A percentile compares a stretch with the other conserved stretches of the same genome.
Conservation (phyloP, 2,113 vertebrate genomes). For the Myocastor coypus region DNA sequence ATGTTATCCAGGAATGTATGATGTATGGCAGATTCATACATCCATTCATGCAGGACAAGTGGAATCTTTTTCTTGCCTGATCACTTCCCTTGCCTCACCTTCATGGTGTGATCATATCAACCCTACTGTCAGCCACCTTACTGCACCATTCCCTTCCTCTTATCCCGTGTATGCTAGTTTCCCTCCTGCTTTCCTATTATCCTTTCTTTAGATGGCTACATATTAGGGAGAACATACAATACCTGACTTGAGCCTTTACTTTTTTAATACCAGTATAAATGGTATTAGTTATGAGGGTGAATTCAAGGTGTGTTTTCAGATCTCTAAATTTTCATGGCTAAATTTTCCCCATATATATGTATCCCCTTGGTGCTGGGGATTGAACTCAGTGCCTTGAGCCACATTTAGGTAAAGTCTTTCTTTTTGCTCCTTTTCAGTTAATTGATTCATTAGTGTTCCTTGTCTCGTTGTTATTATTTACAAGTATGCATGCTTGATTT, state of each 20-base stretch:
- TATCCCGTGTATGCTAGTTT: background rate
- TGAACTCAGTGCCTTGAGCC: background rate
- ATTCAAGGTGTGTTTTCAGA: background rate
- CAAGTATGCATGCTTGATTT: background rate
- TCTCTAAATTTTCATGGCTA: background rate
- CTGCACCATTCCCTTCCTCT: background rate
- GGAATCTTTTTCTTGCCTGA: background rate
- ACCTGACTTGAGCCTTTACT: background rate
- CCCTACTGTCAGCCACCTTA: background rate
- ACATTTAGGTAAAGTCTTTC: background rate
- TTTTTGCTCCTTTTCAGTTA: background rate
- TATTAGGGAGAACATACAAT: background rate
- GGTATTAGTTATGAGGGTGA: conserved; percentile 18
- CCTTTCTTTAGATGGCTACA: background rate
- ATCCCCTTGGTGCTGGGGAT: too few relatives aligned
- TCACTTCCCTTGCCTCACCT: background rate
- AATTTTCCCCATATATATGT: too few relatives aligned
- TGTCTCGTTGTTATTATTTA: background rate
- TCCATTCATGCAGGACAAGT: background rate
- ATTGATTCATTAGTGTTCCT: conserved; percentile 8
- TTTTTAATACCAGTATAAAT: background rate
- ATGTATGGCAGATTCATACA: background rate
- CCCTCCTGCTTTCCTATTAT: background rate
- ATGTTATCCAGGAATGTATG: background rate
- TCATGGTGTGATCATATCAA: background rate